Conservation (phyloP, 2,888 invertebrate genomes). For the Heliconius ethilla region DNA sequence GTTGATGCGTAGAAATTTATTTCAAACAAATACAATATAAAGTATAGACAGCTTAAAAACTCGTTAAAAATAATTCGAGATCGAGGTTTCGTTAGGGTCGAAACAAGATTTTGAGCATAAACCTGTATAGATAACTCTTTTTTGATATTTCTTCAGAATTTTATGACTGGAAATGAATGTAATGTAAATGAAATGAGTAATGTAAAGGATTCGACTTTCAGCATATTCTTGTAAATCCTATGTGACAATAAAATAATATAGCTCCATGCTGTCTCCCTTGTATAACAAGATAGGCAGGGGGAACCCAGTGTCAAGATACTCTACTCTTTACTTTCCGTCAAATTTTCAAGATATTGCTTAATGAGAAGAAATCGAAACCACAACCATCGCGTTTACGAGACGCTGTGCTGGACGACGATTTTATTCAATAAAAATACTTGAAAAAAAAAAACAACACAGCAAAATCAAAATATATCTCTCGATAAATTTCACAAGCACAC, state of each 20-base stretch:
- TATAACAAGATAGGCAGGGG: not conserved
- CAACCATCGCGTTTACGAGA: not conserved
- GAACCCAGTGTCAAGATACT: not conserved
- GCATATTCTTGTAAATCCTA: too few species aligned
- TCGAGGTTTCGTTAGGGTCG: not conserved
- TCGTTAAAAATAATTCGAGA: not conserved
- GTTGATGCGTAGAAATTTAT: constrained; percentile 12
- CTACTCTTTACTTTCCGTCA: not conserved
- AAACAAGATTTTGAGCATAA: not conserved
- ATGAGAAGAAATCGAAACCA: not conserved
- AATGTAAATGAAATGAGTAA: too few species aligned
- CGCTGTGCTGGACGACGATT: not conserved
- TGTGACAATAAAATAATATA: too few species aligned
- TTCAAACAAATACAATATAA: not conserved
- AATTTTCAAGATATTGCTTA: not conserved
- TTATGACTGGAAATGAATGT: too few species aligned
- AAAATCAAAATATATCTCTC: not conserved
- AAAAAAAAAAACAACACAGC: not conserved
- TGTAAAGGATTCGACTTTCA: too few species aligned
- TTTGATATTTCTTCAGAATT: not conserved
- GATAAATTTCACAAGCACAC: not conserved
- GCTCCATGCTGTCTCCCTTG: not conserved
- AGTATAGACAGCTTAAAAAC: not conserved
- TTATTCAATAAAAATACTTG: not conserved
- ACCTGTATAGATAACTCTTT: not conserved